These are phyloP conservation scores for Bimastos eiseni DNA, from an alignment of 2,888 invertebrate genomes.

Conservation along the genomic window DNA sequence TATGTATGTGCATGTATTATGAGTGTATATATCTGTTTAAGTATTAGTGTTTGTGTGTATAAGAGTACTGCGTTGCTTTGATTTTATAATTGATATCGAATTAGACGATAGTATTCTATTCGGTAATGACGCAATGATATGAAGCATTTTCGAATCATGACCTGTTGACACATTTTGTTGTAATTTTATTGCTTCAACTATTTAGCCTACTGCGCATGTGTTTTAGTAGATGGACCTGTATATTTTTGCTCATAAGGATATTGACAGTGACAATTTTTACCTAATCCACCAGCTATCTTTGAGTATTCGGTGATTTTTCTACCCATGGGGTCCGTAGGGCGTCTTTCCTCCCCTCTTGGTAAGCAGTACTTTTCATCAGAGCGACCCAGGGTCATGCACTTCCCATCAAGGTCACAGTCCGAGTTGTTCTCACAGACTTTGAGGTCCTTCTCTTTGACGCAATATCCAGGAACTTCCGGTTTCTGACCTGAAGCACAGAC, in stretches of 20 bases:
- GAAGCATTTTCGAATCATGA: too few relatives aligned
- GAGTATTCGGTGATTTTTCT: background rate
- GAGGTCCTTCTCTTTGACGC: conserved; percentile 36
- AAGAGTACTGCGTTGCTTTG: too few relatives aligned
- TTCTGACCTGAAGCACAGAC: conserved; percentile 24
- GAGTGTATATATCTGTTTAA: too few relatives aligned
- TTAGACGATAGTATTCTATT: too few relatives aligned
- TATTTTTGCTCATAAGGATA: conserved; percentile 10
- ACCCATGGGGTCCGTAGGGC: background rate
- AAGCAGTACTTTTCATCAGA: background rate
- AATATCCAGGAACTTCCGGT: conserved; percentile 43
- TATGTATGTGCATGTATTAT: too few relatives aligned
- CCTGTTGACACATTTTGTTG: too few relatives aligned
- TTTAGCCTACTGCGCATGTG: too few relatives aligned
- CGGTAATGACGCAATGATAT: too few relatives aligned
- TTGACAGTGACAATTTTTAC: conserved; percentile 7
- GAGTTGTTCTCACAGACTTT: conserved; percentile 19
- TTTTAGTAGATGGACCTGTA: background rate
- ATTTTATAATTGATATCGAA: too few relatives aligned
- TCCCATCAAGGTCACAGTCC: background rate
- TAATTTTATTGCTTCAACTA: too few relatives aligned
- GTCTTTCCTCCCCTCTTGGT: conserved; percentile 19
- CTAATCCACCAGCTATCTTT: background rate
- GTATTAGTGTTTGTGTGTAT: too few relatives aligned
- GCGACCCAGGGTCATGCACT: conserved; percentile 1